A percentile compares a stretch with the other conserved stretches of the same genome.
phyloP scores from a whole-genome alignment of 2,888 invertebrate species.

The Coelinius sp. region DNA sequence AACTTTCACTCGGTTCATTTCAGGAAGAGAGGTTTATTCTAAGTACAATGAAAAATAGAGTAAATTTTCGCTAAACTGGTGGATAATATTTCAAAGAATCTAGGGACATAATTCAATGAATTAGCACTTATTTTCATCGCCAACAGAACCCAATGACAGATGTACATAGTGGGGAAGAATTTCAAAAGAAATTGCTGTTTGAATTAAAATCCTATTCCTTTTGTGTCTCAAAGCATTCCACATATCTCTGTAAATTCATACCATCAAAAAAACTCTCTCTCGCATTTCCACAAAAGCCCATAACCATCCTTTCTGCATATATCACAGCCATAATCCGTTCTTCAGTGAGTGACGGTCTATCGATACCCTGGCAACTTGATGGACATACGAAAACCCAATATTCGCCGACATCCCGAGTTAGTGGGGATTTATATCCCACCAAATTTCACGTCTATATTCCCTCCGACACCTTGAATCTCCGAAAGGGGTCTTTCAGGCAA shows the following conservation, averaged over 20 bases:
- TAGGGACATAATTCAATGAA: background rate
- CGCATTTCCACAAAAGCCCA: slow-evolving; percentile 8
- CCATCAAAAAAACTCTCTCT: background rate
- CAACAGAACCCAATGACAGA: background rate
- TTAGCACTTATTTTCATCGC: background rate
- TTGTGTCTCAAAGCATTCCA: slow-evolving; percentile 2
- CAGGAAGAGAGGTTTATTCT: slow-evolving; percentile 11
- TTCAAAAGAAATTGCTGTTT: background rate
- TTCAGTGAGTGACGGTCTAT: slow-evolving; percentile 48
- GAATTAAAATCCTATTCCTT: background rate
- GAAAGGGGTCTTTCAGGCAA: background rate
- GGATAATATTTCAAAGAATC: background rate
- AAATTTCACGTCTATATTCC: background rate
- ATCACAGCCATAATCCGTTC: slow-evolving; percentile 28
- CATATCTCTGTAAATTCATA: background rate
- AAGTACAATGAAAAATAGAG: slow-evolving; percentile 24
- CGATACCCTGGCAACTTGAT: slow-evolving; percentile 50
- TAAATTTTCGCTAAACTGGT: background rate
- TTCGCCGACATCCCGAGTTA: slow-evolving; percentile 39
- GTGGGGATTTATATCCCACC: background rate
- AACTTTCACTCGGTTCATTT: slow-evolving; percentile 25
- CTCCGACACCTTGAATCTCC: background rate
- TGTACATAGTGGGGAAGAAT: background rate
- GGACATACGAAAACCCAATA: slow-evolving; percentile 58
- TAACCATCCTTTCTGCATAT: slow-evolving; percentile 22